Percentiles rank a stretch among this genome's conserved stretches.
Evolutionary conservation across 2,888 invertebrate genomes (phyloP).

Genomic region (Hermaeophaga mercurialis): DNA sequence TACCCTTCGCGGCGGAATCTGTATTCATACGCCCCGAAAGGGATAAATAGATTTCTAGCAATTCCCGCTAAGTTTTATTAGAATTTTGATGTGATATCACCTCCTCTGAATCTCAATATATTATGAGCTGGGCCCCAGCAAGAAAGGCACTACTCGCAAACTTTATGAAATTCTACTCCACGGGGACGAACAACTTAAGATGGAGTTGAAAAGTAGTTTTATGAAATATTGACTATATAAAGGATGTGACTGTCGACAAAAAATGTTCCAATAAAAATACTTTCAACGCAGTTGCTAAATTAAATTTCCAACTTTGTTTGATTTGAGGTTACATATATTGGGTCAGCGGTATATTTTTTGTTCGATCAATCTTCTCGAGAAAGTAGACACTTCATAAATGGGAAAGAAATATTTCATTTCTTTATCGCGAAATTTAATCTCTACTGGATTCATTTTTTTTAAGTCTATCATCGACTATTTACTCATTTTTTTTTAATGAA

Average conservation of each 20-base stretch:
- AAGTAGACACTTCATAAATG: not conserved
- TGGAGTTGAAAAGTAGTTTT: slow-evolving; percentile 32
- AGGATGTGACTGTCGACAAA: slow-evolving; percentile 16
- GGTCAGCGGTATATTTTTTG: slow-evolving; percentile 4
- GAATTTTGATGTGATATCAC: slow-evolving; percentile 25
- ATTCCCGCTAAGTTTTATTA: slow-evolving; percentile 15
- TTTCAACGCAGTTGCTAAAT: slow-evolving; percentile 9
- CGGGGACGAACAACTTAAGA: slow-evolving; percentile 26
- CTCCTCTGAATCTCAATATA: slow-evolving; percentile 29
- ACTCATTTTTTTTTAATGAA: too few species aligned
- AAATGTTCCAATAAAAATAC: slow-evolving; percentile 18
- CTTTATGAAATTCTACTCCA: slow-evolving; percentile 21
- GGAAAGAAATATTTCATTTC: not conserved
- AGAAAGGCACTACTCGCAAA: slow-evolving; percentile 26
- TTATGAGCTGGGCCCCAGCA: slow-evolving; percentile 18
- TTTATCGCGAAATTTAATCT: too few species aligned
- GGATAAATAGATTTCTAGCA: slow-evolving; percentile 14
- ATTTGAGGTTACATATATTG: slow-evolving; percentile 7
- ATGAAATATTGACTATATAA: slow-evolving; percentile 32
- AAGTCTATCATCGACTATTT: too few species aligned
- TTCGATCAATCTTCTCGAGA: not conserved
- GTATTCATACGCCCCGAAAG: slow-evolving; percentile 5
- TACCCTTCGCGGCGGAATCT: not conserved
- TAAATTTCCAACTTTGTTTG: slow-evolving; percentile 17
- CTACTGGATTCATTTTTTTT: too few species aligned